Base-by-base conservation (phyloP, 2,888 invertebrate species). In the Poecilus cupreus region DNA sequence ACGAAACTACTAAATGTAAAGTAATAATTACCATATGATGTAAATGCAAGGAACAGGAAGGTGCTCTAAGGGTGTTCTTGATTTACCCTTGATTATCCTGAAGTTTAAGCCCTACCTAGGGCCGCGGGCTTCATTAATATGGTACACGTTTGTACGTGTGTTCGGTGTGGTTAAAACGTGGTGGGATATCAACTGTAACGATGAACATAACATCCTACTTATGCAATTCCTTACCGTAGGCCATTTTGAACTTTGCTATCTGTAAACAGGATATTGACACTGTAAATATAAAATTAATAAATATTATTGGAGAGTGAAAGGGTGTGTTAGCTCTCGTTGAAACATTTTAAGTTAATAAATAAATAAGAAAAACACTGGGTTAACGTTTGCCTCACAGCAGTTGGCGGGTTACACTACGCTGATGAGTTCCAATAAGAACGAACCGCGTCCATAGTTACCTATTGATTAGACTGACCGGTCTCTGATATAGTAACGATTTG, bases 191-290 rank as follows among this genome's bases (percentile, higher is more conserved):
- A 51, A 51, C 16, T 51, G 18, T 51, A 51, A 51, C 16, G 18
- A 51, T 13, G 51, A 32, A 68, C 64, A 68, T 32, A 13, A 68
- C 32, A 68, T 68, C 32, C 37, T 8, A 37, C 64, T 68, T 60
- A 26, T 60, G 11, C 32, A 32, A 68, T 68, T 68, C 39, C 13
- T 32, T 37, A 37, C 64, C 32, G 32, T 37, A 68, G 64, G 64
- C 64, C 4, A 22, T 68, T 68, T 32, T 5, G 10, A 68, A 68
- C 37, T 26, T 20, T n/a, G n/a, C n/a, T n/a, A n/a, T n/a, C n/a
- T n/a, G n/a, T n/a, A n/a, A n/a, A n/a, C n/a, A n/a, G n/a, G n/a
- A n/a, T n/a, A n/a, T n/a, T n/a, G n/a, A n/a, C n/a, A n/a, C n/a
- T n/a, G n/a, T n/a, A n/a, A n/a, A n/a, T n/a, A n/a, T n/a, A n/a